Evolutionary conservation across 2,888 invertebrate genomes (phyloP), one percentile per base, ranked within the genome.

Genomic region (Microctonus hyperodae): DNA sequence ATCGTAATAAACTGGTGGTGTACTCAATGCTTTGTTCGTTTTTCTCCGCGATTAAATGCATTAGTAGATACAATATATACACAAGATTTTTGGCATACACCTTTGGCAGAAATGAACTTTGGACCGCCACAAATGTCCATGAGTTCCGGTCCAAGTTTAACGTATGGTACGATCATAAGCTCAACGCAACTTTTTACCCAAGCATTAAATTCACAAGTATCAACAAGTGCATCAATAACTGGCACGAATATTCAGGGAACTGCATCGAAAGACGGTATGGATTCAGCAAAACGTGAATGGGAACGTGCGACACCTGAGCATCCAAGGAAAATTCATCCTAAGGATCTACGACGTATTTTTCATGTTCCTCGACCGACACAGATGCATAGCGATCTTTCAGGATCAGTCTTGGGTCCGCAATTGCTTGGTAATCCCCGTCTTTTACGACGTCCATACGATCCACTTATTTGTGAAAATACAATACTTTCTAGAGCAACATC

Each of bases 81-180:
- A 0, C 81, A 83, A 61, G 79, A 84, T 59, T 83, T 83, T 58
- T 83, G 83, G 83, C 83, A 83, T 57, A 82, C 82, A 0, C 83
- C 83, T 11, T 77, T 83, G 76, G 84, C 83, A 1, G 83, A 83
- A 35, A 83, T 83, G 77, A 83, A 83, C 61, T 84, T 84, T 31
- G 82, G 83, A 0, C 83, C 83, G 1, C 83, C 84, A 0, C 83
- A 83, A 57, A 84, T 84, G 84, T 81, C 79, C 37, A 83, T 83
- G 63, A 79, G 77, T 35, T 83, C 82, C 0, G 81, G 80, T 0
- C 83, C 83, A 1, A 76, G 78, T 25, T 69, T 84, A 9, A 84
- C 83, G 2, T 84, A 83, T 55, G 84, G 84, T 2, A 79, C 78
- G 9, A 80, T 79, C 37, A 84, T 84, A 55, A 83, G 83, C 33